Evolutionary conservation across 1,140 invertebrate species (phyloP).

Genomic region (Pemphigus obesinymphae): DNA sequence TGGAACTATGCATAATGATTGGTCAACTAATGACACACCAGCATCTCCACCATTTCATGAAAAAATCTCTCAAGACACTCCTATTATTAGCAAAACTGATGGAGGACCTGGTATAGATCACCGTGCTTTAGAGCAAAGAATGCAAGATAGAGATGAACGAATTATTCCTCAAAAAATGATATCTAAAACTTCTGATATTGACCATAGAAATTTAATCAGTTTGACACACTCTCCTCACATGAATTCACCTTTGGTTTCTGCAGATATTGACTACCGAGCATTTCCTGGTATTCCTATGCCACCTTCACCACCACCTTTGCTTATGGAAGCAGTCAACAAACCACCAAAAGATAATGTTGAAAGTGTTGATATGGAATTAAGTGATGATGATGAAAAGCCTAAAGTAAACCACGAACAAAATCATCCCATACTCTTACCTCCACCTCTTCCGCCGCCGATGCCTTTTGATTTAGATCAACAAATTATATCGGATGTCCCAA

Average conservation of each 20-base stretch:
- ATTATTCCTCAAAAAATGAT: not conserved
- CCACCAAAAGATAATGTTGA: constrained; percentile 57
- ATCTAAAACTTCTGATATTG: constrained; percentile 54
- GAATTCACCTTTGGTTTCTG: not conserved
- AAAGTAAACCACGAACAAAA: constrained; percentile 16
- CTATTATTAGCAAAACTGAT: constrained; percentile 55
- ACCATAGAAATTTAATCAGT: constrained; percentile 78
- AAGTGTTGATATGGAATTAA: constrained; percentile 68
- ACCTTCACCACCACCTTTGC: constrained; percentile 31
- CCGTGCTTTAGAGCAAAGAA: constrained; percentile 48
- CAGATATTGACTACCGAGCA: constrained; percentile 14
- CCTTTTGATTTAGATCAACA: constrained; percentile 16
- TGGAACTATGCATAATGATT: not conserved
- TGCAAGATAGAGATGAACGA: constrained; percentile 44
- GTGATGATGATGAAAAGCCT: constrained; percentile 58
- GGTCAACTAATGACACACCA: constrained; percentile 49
- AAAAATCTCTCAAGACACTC: constrained; percentile 54
- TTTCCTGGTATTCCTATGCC: constrained; percentile 46
- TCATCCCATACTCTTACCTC: not conserved
- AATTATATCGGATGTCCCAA: not conserved
- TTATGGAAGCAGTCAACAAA: not conserved
- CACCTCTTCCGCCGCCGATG: constrained; percentile 27
- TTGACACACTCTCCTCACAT: constrained; percentile 65
- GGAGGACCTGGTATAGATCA: not conserved
- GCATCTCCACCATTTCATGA: constrained; percentile 65